Conservation (phyloP, 2,113 vertebrate genomes). For the Polyodon spathula region DNA sequence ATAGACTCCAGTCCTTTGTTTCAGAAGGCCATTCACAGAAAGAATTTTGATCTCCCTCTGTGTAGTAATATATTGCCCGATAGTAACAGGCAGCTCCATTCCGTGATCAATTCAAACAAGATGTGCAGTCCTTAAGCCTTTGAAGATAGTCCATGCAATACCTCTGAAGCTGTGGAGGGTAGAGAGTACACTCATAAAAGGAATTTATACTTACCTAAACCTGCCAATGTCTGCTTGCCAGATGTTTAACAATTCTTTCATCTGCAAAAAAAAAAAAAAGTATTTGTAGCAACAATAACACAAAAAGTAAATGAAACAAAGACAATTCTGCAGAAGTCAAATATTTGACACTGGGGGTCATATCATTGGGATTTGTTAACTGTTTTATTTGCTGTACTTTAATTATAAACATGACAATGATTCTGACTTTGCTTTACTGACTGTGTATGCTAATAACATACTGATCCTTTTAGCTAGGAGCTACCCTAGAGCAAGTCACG, state of each 20-base stretch:
- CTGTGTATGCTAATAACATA: neutral
- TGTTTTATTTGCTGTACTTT: neutral
- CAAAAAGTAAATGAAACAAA: conserved; percentile 26
- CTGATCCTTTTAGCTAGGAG: neutral
- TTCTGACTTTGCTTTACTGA: neutral
- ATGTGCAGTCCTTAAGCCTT: conserved; percentile 49
- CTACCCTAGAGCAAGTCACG: neutral
- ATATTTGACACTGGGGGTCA: conserved; percentile 5
- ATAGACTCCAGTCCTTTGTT: conserved; percentile 36
- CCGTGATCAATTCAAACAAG: conserved; percentile 59
- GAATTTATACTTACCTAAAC: conserved; percentile 61
- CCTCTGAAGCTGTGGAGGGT: conserved; percentile 46
- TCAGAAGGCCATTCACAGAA: conserved; percentile 42
- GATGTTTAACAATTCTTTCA: conserved; percentile 59
- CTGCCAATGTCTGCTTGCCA: conserved; percentile 57
- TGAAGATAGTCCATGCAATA: conserved; percentile 61
- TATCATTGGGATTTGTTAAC: neutral
- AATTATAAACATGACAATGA: neutral
- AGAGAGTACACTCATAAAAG: conserved; percentile 51
- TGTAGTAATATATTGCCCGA: conserved; percentile 44
- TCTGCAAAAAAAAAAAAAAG: conserved; percentile 38
- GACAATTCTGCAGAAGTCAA: neutral
- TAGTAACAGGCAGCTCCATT: conserved; percentile 28
- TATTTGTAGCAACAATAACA: conserved; percentile 24
- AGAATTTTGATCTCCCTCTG: conserved; percentile 33